Percentiles rank a stretch among this genome's conserved stretches.
Evolutionary conservation across 2,113 vertebrate genomes (phyloP).

Genomic region (Pangasianodon gigas): DNA sequence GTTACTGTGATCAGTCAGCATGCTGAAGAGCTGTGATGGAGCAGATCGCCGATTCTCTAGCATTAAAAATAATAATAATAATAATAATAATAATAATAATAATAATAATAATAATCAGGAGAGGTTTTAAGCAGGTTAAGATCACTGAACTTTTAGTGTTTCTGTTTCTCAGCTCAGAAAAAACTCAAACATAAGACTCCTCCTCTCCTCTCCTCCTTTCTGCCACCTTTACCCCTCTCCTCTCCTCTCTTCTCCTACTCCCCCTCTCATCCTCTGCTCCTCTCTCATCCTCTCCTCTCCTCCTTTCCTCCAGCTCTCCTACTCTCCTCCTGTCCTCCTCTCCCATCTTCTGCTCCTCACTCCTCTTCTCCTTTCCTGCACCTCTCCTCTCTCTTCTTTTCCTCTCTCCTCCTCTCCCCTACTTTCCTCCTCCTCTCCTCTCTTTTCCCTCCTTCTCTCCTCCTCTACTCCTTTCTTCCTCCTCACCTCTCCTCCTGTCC

Average conservation of each 20-base stretch:
- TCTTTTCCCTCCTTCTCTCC: too few relatives aligned
- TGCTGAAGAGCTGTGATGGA: neutral
- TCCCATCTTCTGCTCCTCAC: neutral
- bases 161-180: neutral
- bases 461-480: too few relatives aligned
- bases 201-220: neutral
- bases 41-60: neutral
- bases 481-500: too few relatives aligned
- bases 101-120: neutral
- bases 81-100: neutral
- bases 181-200: neutral
- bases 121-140: neutral
- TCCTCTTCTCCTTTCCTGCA: too few relatives aligned
- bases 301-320: neutral
- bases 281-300: neutral
- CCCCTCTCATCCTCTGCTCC: neutral
- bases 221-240: neutral
- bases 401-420: neutral
- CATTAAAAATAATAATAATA: neutral
- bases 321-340: neutral
- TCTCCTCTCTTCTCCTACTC: neutral
- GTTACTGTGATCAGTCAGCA: neutral
- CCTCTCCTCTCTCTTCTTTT: too few relatives aligned
- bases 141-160: neutral
- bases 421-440: neutral